Base-by-base conservation (phyloP, 2,797 vertebrate genomes). In the Megaceryle alcyon region DNA sequence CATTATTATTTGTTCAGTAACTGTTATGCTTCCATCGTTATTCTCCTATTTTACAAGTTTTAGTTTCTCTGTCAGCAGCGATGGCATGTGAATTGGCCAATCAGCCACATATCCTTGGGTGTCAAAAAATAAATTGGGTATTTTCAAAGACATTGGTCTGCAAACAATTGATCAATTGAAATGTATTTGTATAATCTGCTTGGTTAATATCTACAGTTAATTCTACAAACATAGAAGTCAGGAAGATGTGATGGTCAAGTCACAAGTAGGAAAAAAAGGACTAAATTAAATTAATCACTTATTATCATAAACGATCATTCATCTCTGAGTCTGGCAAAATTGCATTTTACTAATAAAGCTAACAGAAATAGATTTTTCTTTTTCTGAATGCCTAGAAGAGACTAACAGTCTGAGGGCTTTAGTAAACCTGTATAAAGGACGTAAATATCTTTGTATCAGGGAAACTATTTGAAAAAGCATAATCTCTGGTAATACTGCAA, bases 141-240 rank as follows among this genome's bases (percentile, higher is more conserved):
- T 87, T 85, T 94, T 90, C 46, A 41, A 71, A 95, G 68, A 86
- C 80, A 51, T 54, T 71, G 26, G 19, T 84, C 49, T 90, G 26
- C 60, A 77, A 92, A 88, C 86, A 95, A 29, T 35, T 87, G 44
- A 37, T 87, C 61, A 78, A 29, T 60, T 83, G 49, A 89, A 82
- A 77, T 25, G 9, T 61, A 57, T 92, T 79, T 82, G 44, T 93
- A 68, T 93, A 95, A 84, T 95, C 94, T 92, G 29, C 53, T 90
- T 82, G 54, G 57, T 75, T 83, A 91, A 59, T 94, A 77, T 92
- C 95, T 95, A 90, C 61, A 78, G 75, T 78, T 73, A 93, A 29
- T 88, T 33, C 53, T 81, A 71, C 57, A 86, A 95, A 93, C 60
- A 68, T 0, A 53, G n/a, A 77, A 78, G 35, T 78, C 37, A 69